Evolutionary conservation across 2,797 vertebrate genomes (phyloP).

Genomic region (Enteromius thamalakanensis): DNA sequence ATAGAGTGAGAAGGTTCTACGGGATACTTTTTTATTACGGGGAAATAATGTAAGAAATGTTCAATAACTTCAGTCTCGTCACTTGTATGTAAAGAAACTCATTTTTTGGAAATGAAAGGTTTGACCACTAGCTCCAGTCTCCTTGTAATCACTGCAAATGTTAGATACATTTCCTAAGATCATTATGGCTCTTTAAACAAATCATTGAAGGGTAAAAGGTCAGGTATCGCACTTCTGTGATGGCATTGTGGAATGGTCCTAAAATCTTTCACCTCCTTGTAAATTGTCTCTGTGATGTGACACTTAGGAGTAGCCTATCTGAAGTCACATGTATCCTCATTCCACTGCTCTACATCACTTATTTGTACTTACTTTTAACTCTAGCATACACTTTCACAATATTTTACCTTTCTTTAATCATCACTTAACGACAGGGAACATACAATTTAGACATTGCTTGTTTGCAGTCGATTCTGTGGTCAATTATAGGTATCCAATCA

Average conservation of each 20-base stretch:
- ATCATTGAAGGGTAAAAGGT: conserved; percentile 25
- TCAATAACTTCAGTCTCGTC: background rate
- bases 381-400: background rate
- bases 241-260: conserved; percentile 41
- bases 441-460: background rate
- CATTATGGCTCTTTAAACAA: background rate
- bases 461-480: background rate
- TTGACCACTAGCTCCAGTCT: background rate
- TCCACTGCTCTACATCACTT: conserved; percentile 6
- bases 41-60: background rate
- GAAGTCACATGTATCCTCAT: conserved; percentile 43
- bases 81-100: background rate
- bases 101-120: background rate
- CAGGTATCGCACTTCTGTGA: conserved; percentile 54
- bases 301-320: conserved; percentile 3
- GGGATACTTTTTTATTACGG: background rate
- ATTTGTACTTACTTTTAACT: background rate
- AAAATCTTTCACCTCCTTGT: conserved; percentile 57
- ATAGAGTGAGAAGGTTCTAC: background rate
- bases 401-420: background rate
- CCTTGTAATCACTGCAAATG: background rate
- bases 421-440: background rate
- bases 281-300: conserved; percentile 59
- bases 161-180: background rate
- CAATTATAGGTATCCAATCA: background rate